These are phyloP conservation scores for Mastigias papua DNA, from an alignment of 30 jellyfish, hydroid and myxozoan genomes.

Conservation along the genomic window DNA sequence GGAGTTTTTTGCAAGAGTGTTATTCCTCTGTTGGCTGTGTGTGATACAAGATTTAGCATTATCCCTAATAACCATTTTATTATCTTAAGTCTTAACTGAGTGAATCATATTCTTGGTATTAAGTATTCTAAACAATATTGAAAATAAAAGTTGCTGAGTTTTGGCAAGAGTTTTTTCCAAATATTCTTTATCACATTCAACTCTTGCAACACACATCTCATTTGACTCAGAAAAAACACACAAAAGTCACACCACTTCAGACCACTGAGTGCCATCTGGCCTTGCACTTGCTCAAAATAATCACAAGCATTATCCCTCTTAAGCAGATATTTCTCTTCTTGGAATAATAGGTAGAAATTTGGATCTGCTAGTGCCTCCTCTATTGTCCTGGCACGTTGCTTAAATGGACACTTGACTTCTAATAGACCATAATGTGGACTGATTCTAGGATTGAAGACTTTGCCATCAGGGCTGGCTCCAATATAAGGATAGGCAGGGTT, in stretches of 20 bases:
- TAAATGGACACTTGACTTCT: conserved; percentile 29
- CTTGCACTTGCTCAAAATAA: conserved; percentile 21
- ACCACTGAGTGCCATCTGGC: conserved; percentile 23
- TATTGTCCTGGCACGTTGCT: conserved; percentile 13
- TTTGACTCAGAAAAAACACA: conserved; percentile 21
- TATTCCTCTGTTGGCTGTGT: background rate
- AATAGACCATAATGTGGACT: conserved; percentile 15
- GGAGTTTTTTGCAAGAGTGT: background rate
- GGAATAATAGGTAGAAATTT: conserved; percentile 3
- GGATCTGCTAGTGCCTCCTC: conserved; percentile 43
- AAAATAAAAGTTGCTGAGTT: conserved; percentile 22
- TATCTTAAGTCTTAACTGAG: background rate
- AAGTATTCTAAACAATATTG: conserved; percentile 14
- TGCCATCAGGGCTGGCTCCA: conserved; percentile 31
- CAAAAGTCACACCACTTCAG: conserved; percentile 23
- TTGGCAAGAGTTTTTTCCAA: conserved; percentile 23
- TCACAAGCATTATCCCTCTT: conserved; percentile 12
- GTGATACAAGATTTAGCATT: background rate
- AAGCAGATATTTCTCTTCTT: conserved; percentile 9
- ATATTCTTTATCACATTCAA: conserved; percentile 3
- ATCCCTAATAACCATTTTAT: background rate
- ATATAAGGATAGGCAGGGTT: conserved; percentile 22
- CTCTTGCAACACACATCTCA: conserved; percentile 28
- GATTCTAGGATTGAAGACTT: conserved; percentile 17
- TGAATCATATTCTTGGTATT: conserved; percentile 21